Conservation (phyloP, 2,888 invertebrate species). For the Noctua comes region DNA sequence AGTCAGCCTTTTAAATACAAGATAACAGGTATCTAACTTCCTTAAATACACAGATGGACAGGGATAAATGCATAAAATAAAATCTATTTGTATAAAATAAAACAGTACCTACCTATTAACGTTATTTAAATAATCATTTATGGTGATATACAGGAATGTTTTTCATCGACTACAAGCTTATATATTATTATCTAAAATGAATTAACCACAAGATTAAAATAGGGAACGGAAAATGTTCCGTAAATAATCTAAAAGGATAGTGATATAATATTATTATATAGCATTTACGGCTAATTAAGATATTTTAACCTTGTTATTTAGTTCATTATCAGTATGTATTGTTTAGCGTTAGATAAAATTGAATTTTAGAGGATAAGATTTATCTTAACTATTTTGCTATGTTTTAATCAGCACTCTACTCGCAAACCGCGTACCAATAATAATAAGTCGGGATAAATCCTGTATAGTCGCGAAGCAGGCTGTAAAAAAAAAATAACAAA, state of each 20-base stretch:
- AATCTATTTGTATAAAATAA: slow-evolving; percentile 22
- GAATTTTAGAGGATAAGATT: slow-evolving; percentile 26
- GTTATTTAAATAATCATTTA: slow-evolving; percentile 11
- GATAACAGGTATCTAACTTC: slow-evolving; percentile 22
- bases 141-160: slow-evolving; percentile 16
- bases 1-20: slow-evolving; percentile 24
- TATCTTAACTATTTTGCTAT: background rate
- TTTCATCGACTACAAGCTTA: slow-evolving; percentile 14
- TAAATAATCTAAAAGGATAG: slow-evolving; percentile 43
- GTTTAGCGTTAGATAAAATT: slow-evolving; percentile 6
- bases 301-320: slow-evolving; percentile 25
- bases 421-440: background rate
- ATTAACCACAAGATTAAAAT: slow-evolving; percentile 55
- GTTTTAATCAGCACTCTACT: background rate
- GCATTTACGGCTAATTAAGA: slow-evolving; percentile 51
- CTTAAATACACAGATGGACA: slow-evolving; percentile 10
- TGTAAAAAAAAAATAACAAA: slow-evolving; percentile 46
- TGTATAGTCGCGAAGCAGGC: background rate
- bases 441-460: background rate
- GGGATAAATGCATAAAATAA: slow-evolving; percentile 41
- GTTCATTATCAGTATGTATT: background rate
- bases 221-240: slow-evolving; percentile 42
- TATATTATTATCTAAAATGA: slow-evolving; percentile 46
- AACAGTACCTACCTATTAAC: background rate
- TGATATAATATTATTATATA: slow-evolving; percentile 31